These are phyloP conservation scores for Pogonomyrmex californicus DNA, from an alignment of 1,140 invertebrate genomes.

Conservation along the genomic window DNA sequence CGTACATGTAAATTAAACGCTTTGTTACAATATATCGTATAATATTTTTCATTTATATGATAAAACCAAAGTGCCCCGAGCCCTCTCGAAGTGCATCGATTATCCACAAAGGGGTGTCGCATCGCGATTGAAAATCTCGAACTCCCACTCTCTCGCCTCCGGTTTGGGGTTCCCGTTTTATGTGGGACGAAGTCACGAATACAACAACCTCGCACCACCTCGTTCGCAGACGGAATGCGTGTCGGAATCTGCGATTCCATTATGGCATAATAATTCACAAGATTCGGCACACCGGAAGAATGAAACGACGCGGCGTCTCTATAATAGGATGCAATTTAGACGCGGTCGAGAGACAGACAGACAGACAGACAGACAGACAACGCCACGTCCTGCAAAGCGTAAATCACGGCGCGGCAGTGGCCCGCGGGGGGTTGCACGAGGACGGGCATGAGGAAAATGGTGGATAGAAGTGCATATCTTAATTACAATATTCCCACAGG, in stretches of 20 bases:
- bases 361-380: constrained; percentile 67
- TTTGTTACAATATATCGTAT: not conserved
- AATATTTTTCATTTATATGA: not conserved
- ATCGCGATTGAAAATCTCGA: not conserved
- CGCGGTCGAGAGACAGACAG: constrained; percentile 62
- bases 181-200: too few relatives aligned
- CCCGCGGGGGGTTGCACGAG: constrained; percentile 2
- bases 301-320: constrained; percentile 34
- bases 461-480: constrained; percentile 81
- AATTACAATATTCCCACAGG: constrained; percentile 83
- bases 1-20: not conserved
- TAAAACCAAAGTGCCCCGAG: not conserved
- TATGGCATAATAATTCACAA: constrained; percentile 43
- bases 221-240: not conserved
- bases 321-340: constrained; percentile 77
- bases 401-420: constrained; percentile 68
- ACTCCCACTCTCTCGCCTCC: not conserved
- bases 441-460: constrained; percentile 69
- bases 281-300: constrained; percentile 33
- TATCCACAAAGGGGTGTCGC: not conserved
- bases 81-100: not conserved
- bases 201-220: not conserved
- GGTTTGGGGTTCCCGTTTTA: not conserved
- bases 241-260: constrained; percentile 28
- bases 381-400: constrained; percentile 75